Conservation (phyloP, 1,140 invertebrate species). For the Tenebrio molitor region DNA sequence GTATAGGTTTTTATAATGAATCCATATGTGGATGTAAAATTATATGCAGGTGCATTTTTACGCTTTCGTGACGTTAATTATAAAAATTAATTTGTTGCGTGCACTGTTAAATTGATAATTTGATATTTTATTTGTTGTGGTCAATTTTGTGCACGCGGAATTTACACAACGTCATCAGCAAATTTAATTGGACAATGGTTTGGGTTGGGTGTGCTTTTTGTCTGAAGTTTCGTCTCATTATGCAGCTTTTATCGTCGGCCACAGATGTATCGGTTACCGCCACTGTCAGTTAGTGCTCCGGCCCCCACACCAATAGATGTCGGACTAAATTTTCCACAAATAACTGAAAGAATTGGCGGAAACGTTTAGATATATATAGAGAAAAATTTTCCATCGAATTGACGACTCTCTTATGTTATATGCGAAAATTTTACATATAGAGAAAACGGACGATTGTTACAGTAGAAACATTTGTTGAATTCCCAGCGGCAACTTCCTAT, state of each 20-base stretch:
- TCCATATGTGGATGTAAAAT: no score
- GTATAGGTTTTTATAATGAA: no score
- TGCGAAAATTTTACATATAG: slow-evolving; percentile 33
- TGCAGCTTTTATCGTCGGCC: slow-evolving; percentile 32
- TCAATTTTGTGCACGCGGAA: neutral
- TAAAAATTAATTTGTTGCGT: no score
- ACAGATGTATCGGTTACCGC: slow-evolving; percentile 36
- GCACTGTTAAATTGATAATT: no score
- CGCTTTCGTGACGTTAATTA: no score
- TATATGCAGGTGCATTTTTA: no score
- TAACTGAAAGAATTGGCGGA: neutral
- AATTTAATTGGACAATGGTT: slow-evolving; percentile 31
- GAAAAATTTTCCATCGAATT: neutral
- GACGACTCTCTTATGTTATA: neutral
- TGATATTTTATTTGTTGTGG: neutral
- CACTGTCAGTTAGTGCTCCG: slow-evolving; percentile 12
- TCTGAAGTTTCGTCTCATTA: slow-evolving; percentile 37
- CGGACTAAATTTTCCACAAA: slow-evolving; percentile 8
- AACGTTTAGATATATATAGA: neutral
- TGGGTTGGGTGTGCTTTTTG: slow-evolving; percentile 16
- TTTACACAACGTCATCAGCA: neutral
- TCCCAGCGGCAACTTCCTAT: slow-evolving; percentile 57
- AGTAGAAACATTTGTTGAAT: slow-evolving; percentile 48
- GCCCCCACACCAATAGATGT: neutral
- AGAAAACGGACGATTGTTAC: slow-evolving; percentile 25